Percentiles rank a stretch among this genome's conserved stretches.
These are phyloP conservation scores for Pachyseris speciosa DNA, from an alignment of 64 coral and sea anemone genomes.

Conservation along the genomic window DNA sequence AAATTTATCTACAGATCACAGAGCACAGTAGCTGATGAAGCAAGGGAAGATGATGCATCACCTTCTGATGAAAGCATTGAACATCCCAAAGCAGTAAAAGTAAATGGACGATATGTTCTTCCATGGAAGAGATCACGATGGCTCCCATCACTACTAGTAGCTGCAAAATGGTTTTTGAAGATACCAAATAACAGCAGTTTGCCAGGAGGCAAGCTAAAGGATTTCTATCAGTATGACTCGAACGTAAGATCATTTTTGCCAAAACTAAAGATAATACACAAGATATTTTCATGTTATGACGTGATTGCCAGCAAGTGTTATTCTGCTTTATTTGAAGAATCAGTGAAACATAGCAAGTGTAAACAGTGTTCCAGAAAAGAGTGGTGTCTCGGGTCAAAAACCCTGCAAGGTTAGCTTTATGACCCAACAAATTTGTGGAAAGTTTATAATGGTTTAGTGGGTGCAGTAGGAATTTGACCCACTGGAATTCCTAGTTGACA, in stretches of 20 bases:
- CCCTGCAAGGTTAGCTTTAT: too few relatives aligned
- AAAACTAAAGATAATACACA: too few relatives aligned
- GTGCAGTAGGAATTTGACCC: too few relatives aligned
- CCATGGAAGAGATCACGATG: not conserved
- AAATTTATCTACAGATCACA: not conserved
- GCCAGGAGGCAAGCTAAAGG: not conserved
- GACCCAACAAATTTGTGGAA: too few relatives aligned
- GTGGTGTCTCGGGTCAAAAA: too few relatives aligned
- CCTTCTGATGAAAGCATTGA: not conserved
- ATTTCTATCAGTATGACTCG: conserved; percentile 10
- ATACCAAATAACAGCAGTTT: not conserved
- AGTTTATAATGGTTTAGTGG: too few relatives aligned
- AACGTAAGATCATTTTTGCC: not conserved
- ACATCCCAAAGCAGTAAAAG: not conserved
- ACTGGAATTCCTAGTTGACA: too few relatives aligned
- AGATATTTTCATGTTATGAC: too few relatives aligned
- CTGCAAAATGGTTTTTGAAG: conserved; percentile 23
- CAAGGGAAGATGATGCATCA: not conserved
- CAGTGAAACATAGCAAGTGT: too few relatives aligned
- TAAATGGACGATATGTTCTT: not conserved
- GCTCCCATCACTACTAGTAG: not conserved
- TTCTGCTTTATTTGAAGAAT: too few relatives aligned
- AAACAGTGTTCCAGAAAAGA: too few relatives aligned
- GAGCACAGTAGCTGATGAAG: not conserved
- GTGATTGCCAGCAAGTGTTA: too few relatives aligned